These are phyloP conservation scores for Lucinisca nassula DNA, from an alignment of 2,888 invertebrate genomes.

Conservation along the genomic window DNA sequence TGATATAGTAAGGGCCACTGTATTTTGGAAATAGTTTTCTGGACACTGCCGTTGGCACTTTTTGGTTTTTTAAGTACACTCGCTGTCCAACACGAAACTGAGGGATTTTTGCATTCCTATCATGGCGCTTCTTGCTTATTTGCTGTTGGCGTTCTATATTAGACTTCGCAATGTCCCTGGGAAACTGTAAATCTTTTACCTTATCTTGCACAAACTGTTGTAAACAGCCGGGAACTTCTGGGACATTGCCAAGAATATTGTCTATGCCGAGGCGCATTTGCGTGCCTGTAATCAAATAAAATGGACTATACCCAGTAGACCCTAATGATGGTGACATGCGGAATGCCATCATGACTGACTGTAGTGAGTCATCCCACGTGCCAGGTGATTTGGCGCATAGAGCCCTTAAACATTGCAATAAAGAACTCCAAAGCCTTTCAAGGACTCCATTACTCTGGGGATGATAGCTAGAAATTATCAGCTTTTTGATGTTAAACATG, in stretches of 20 bases:
- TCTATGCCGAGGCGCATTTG: constrained; percentile 28
- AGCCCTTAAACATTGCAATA: constrained; percentile 9
- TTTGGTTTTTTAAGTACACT: constrained; percentile 8
- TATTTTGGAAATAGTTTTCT: constrained; percentile 27
- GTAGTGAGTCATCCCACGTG: constrained; percentile 16
- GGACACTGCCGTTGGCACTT: constrained; percentile 13
- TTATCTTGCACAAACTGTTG: not conserved
- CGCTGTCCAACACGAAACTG: constrained; percentile 16
- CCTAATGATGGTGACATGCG: constrained; percentile 20
- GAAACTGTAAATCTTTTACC: not conserved
- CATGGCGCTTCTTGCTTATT: constrained; percentile 16
- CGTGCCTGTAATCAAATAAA: constrained; percentile 22
- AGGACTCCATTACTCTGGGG: not conserved
- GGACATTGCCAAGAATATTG: not conserved
- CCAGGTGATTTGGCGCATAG: not conserved
- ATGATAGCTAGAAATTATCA: not conserved
- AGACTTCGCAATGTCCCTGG: not conserved
- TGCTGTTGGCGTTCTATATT: constrained; percentile 11
- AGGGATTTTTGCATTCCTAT: constrained; percentile 28
- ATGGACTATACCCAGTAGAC: constrained; percentile 36
- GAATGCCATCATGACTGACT: constrained; percentile 31
- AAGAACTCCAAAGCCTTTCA: not conserved
- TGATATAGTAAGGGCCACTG: constrained; percentile 36
- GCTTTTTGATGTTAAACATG: not conserved
- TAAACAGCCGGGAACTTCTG: not conserved